A percentile compares a stretch with the other conserved stretches of the same genome.
These are phyloP conservation scores for Trichechus manatus DNA, from an alignment of 2,113 vertebrate genomes.

Conservation along the genomic window DNA sequence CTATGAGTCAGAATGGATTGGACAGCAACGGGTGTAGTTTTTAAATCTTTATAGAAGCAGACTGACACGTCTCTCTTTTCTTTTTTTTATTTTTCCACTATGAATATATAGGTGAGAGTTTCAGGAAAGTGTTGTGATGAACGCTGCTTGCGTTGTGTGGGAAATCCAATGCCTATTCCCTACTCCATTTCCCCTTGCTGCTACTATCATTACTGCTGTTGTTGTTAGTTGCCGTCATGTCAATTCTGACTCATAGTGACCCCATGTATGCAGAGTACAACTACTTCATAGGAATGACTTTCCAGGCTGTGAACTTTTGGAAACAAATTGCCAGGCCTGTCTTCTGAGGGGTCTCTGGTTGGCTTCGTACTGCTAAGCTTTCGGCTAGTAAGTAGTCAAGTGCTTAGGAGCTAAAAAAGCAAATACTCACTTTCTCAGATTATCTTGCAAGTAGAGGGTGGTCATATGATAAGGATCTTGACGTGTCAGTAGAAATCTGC, in stretches of 20 bases:
- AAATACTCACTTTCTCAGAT: background rate
- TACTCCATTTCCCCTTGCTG: background rate
- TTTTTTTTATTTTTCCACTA: background rate
- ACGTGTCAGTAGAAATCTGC: background rate
- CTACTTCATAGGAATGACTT: too few species aligned
- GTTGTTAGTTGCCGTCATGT: too few species aligned
- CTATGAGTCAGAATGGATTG: too few species aligned
- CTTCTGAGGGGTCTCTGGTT: too few species aligned
- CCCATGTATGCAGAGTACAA: too few species aligned
- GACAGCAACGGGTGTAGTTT: too few species aligned
- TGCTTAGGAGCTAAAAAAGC: background rate
- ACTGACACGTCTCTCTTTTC: background rate
- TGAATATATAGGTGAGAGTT: background rate
- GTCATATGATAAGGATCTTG: background rate
- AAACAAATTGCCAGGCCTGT: too few species aligned
- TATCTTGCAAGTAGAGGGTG: background rate
- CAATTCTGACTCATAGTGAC: too few species aligned
- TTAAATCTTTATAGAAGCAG: too few species aligned
- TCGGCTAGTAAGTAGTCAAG: too few species aligned
- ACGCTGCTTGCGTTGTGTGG: background rate
- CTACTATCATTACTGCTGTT: background rate
- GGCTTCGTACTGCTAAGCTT: too few species aligned
- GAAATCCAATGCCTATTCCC: background rate
- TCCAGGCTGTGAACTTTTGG: too few species aligned
- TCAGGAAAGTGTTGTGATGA: background rate